Evolutionary conservation across 2,113 vertebrate species (phyloP), one percentile per base, ranked within the genome.

Genomic region (Siphamia tubifer): DNA sequence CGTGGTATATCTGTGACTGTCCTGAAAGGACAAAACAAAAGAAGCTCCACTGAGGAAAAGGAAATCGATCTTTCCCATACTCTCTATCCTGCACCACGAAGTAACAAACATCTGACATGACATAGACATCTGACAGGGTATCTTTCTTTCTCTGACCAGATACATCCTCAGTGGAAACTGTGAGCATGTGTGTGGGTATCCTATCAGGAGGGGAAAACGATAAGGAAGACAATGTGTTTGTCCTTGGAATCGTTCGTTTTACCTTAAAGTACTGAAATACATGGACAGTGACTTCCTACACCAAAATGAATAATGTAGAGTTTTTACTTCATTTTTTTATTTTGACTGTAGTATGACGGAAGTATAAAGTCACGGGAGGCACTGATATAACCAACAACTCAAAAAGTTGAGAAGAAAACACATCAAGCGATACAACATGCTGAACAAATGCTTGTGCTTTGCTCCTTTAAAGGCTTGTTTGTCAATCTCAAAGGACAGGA

Each of bases 141-240:
- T 88, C 81, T 63, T 44, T 31, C 56, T 69, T 43, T 0, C 55
- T 49, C 16, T 16, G 13, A 42, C 67, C 82, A 85, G 84, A 77
- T 55, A 85, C 87, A 90, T 91, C 88, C 91, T 87, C 68, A 60
- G 21, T 81, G 87, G 89, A 91, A 90, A 88, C 68, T 77, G 5
- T 31, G 19, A 23, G 25, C 20, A 13, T 23, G 23, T 20, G 36
- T 36, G 36, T 17, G 38, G 48, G 61, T 35, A 53, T 20, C 42
- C 24, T 5, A 15, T 45, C 44, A 17, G 42, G 17, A 31, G 9
- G 6, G n/a, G 42, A 8, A 45, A 38, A 16, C 24, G 58, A 70
- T 56, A 54, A 52, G 19, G 0, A 5, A 1, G 34, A 31, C 25
- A 32, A 12, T 24, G 3, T 24, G 19, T 24, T 31, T 27, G 63